A percentile compares a stretch with the other conserved stretches of the same genome.
Evolutionary conservation across 37 sponge, comb jelly and placozoan species (phyloP).

Genomic region (Hormiphora californensis): DNA sequence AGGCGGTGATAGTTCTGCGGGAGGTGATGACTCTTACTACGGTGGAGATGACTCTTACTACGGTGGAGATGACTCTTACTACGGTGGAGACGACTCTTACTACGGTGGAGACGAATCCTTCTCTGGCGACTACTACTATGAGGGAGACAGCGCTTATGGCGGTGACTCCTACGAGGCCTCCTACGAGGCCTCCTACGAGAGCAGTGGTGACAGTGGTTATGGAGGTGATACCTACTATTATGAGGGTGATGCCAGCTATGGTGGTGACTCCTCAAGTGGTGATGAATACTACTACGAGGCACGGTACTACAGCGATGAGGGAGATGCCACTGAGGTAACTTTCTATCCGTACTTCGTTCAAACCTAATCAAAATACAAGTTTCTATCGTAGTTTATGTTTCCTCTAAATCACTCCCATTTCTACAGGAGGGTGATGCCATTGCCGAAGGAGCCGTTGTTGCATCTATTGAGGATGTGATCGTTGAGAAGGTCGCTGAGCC

Average conservation of each 20-base stretch:
- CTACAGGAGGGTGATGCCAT: too few relatives aligned
- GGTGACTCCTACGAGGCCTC: too few relatives aligned
- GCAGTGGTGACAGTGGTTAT: background rate
- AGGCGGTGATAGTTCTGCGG: background rate
- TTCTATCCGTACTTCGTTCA: too few relatives aligned
- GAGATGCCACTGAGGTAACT: background rate
- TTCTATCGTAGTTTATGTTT: too few relatives aligned
- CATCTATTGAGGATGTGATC: background rate
- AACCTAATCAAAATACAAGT: too few relatives aligned
- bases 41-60: background rate
- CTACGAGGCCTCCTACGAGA: background rate
- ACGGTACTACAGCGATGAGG: background rate
- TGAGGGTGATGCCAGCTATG: background rate
- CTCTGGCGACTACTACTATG: background rate
- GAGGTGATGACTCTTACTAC: background rate
- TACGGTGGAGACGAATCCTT: too few relatives aligned
- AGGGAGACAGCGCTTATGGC: background rate
- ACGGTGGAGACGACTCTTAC: background rate
- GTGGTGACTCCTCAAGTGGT: background rate
- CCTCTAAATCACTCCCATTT: too few relatives aligned
- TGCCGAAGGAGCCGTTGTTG: too few relatives aligned
- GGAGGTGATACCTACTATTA: background rate
- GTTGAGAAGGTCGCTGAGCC: background rate
- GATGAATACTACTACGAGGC: background rate
- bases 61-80: background rate